Conservation (phyloP, 2,113 vertebrate species). For the Panthera tigris region DNA sequence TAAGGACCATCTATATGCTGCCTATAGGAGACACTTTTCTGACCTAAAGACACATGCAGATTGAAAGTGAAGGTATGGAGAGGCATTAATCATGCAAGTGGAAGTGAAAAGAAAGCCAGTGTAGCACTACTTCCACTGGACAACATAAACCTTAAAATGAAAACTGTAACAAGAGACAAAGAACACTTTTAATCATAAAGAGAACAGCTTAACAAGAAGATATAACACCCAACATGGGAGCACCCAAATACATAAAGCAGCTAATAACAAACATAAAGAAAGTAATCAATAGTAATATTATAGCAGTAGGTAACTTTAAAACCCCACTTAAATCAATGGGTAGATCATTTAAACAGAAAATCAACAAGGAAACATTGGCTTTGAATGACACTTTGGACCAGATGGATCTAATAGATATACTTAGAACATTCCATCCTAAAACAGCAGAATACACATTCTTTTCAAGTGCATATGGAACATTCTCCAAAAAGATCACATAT, state of each 20-base stretch:
- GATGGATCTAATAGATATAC: neutral
- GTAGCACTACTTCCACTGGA: neutral
- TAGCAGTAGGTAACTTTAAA: neutral
- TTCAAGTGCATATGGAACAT: neutral
- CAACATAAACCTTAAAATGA: neutral
- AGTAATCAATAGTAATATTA: neutral
- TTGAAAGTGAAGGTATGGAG: neutral
- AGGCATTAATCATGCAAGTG: neutral
- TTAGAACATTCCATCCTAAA: neutral
- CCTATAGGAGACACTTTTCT: neutral
- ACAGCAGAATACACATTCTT: neutral
- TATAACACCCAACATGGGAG: neutral
- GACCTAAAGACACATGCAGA: neutral
- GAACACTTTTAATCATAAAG: neutral
- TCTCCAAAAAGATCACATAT: neutral
- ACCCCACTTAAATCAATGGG: neutral
- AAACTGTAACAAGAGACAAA: neutral
- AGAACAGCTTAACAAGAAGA: neutral
- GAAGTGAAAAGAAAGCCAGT: neutral
- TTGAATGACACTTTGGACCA: neutral
- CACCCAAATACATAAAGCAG: neutral
- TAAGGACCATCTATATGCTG: neutral
- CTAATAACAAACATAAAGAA: neutral
- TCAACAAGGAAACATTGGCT: neutral
- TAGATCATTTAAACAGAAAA: neutral